Conservation (phyloP, 1,140 invertebrate genomes). For the Campoletis sonorensis region DNA sequence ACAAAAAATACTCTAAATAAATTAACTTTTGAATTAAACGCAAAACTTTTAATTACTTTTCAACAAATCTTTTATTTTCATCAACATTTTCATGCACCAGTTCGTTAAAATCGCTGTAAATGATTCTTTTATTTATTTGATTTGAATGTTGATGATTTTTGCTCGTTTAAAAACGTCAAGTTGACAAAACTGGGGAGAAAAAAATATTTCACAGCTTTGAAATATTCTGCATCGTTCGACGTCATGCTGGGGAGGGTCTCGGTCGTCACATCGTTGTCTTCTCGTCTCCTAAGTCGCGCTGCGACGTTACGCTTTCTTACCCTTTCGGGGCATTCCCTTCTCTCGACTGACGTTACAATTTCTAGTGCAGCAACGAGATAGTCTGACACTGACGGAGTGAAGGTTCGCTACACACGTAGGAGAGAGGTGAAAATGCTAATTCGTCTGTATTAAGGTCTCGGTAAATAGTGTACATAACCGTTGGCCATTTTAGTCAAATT, state of each 20-base stretch:
- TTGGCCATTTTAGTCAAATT: background rate
- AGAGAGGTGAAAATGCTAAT: constrained; percentile 28
- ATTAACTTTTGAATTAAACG: no score
- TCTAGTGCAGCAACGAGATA: constrained; percentile 54
- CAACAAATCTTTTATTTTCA: no score
- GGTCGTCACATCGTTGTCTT: background rate
- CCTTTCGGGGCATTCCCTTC: constrained; percentile 68
- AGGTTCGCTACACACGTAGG: background rate
- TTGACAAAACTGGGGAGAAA: background rate
- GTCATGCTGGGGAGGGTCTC: constrained; percentile 14
- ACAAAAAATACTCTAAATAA: no score
- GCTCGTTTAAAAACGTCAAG: background rate
- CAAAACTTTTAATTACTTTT: no score
- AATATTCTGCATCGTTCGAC: constrained; percentile 27
- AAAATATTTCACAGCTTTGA: background rate
- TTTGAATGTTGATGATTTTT: no score
- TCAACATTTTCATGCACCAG: no score
- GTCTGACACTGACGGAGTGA: constrained; percentile 5
- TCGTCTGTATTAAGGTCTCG: constrained; percentile 14
- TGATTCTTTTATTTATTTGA: no score
- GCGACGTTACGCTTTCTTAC: constrained; percentile 74
- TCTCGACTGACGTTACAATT: constrained; percentile 54
- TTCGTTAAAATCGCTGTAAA: no score
- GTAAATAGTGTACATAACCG: background rate
- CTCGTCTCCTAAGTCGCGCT: constrained; percentile 41